Evolutionary conservation across 2,113 vertebrate genomes (phyloP), one percentile per base, ranked within the genome.

Genomic region (Atractosteus spatula): DNA sequence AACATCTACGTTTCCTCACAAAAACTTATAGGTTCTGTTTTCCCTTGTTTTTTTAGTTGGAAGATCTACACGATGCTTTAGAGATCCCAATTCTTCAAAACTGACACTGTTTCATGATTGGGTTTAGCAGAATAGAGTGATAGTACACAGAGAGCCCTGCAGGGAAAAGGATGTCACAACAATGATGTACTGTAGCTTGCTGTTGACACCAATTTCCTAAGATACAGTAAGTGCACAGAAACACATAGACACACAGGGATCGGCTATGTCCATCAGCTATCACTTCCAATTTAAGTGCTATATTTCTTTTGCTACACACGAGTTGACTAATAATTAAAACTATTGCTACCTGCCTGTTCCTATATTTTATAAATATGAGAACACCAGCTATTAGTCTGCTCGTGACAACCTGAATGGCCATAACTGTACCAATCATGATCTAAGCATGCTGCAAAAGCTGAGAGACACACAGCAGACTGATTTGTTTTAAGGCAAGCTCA

Each of bases 321-420:
- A 29, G 47, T 67, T 73, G 63, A 66, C 56, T 66, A 67, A 55
- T 47, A 55, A 64, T 59, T 72, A 54, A 59, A 55, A 66, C 42
- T 7, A 67, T 45, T 14, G 64, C 16, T 57, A 43, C 64, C 71
- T 45, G 43, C 13, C 10, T 51, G 41, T 7, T 45, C 42, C 11
- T 13, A 44, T 62, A n/a, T 67, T 13, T 11, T 42, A 41, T 45
- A 67, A 67, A 67, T 12, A 29, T 59, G 65, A 68, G 55, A 2
- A n/a, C 7, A 11, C 63, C 55, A 10, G 55, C 55, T 57, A 42
- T 59, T 62, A 12, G 41, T 11, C 47, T n/a, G 47, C 43, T 17
- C 41, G 44, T 51, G n/a, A 73, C 16, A 47, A 73, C 66, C 55
- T 8, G 59, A 16, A 67, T 14, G 54, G 3, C 41, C 55, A 41